phyloP scores from a whole-genome alignment of 2,113 vertebrate genomes.

The Hucho hucho region DNA sequence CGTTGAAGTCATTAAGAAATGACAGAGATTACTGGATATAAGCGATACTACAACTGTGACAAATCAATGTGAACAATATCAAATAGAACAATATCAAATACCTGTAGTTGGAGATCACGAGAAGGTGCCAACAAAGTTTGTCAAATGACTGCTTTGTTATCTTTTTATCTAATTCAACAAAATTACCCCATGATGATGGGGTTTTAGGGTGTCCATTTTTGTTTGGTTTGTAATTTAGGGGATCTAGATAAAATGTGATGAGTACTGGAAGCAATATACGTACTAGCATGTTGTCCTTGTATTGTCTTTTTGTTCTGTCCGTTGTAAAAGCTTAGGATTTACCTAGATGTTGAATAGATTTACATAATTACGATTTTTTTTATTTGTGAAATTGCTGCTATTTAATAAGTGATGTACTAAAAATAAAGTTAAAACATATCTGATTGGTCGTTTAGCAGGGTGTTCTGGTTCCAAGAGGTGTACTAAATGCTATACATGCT shows the following conservation, averaged over 20 bases:
- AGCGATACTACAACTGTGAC: slow-evolving; percentile 22
- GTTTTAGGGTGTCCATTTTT: slow-evolving; percentile 40
- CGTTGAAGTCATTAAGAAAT: slow-evolving; percentile 10
- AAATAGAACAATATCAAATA: neutral
- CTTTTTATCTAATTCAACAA: slow-evolving; percentile 51
- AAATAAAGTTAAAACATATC: slow-evolving; percentile 75
- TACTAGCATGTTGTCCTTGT: slow-evolving; percentile 75
- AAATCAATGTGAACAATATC: neutral
- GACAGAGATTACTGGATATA: slow-evolving; percentile 41
- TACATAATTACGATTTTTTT: slow-evolving; percentile 59
- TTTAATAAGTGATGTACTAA: slow-evolving; percentile 75
- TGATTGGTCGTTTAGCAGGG: slow-evolving; percentile 71
- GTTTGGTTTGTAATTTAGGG: slow-evolving; percentile 55
- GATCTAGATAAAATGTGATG: slow-evolving; percentile 73
- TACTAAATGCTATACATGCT: slow-evolving; percentile 66
- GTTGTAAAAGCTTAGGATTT: slow-evolving; percentile 72
- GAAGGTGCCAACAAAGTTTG: slow-evolving; percentile 44
- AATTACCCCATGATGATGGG: slow-evolving; percentile 35
- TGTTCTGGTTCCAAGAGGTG: slow-evolving; percentile 68
- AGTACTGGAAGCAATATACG: slow-evolving; percentile 81
- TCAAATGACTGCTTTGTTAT: slow-evolving; percentile 28
- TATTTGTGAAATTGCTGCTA: slow-evolving; percentile 82
- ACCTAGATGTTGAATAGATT: slow-evolving; percentile 73
- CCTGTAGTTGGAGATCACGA: slow-evolving; percentile 1
- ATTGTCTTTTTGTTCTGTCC: slow-evolving; percentile 70